Base-by-base conservation (phyloP, 2,113 vertebrate genomes). In the Pollimyrus isidori region DNA sequence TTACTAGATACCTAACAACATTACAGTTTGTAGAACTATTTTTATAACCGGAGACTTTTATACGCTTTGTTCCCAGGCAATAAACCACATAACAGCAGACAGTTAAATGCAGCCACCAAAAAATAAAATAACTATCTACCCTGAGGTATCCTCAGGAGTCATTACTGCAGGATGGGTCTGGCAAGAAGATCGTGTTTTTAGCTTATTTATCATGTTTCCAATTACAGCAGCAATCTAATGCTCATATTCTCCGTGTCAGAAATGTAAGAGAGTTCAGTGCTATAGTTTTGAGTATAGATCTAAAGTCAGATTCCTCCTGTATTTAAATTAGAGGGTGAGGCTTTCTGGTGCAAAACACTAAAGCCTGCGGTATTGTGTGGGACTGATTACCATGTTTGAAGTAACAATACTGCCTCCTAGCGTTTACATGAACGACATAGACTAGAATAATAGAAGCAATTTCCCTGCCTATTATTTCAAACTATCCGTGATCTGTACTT, bases 371-470 rank as follows among this genome's bases (percentile, higher is more conserved):
- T 42, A 80, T 42, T 35, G 1, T 88, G 26, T 39, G 39, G 1
- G 26, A 80, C 39, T 62, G 35, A 4, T 69, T 87, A 23, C 15
- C 35, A 89, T 23, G 3, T 88, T 91, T 46, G 89, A 90, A 94
- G 94, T 90, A 93, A 85, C 93, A 95, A 76, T 76, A 87, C 83
- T 86, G 89, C 90, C 88, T 89, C 88, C 88, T 80, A 48, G 65
- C 86, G 90, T 84, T 23, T 80, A 65, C 7, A 45, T 46, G 0
- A 80, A 39, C 17, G 2, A 6, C 48, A 90, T 11, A 69, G n/a
- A 10, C 26, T 35, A 26, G 39, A 49, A 35, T 19, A 48, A 39
- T 17, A 17, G 0, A 83, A 26, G 30, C n/a, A 19, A 52, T 87
- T 88, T 73, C 19, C 26, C n/a, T 83, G 50, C 19, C 23, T 69